phyloP scores from a whole-genome alignment of 2,888 invertebrate genomes.

The Epinotia bilunana region DNA sequence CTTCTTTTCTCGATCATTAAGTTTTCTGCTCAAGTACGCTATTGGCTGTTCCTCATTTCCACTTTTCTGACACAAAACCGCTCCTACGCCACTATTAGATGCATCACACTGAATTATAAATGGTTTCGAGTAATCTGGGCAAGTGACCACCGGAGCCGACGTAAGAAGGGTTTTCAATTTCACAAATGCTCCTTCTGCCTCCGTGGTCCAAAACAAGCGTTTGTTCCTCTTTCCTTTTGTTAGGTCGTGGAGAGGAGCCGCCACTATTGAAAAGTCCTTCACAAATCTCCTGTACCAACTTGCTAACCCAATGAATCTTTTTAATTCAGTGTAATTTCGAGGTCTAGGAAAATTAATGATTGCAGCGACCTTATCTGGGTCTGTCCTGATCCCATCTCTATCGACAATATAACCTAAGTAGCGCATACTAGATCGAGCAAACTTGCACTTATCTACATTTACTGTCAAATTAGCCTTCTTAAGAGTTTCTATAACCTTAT shows the following conservation, averaged over 20 bases:
- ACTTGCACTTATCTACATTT: slow-evolving; percentile 7
- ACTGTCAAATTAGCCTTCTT: not conserved
- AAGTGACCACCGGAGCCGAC: not conserved
- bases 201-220: not conserved
- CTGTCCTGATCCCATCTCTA: slow-evolving; percentile 13
- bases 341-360: slow-evolving; percentile 8
- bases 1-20: not conserved
- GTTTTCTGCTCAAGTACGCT: slow-evolving; percentile 12
- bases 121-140: slow-evolving; percentile 6
- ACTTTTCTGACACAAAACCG: slow-evolving; percentile 10
- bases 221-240: slow-evolving; percentile 10
- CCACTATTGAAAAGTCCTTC: slow-evolving; percentile 1
- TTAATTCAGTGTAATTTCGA: slow-evolving; percentile 10
- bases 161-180: slow-evolving; percentile 5
- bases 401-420: slow-evolving; percentile 9
- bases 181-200: not conserved
- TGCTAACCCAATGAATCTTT: slow-evolving; percentile 13
- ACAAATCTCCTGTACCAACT: slow-evolving; percentile 12
- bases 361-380: slow-evolving; percentile 8
- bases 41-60: slow-evolving; percentile 3
- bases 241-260: slow-evolving; percentile 7
- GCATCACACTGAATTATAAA: slow-evolving; percentile 14
- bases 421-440: not conserved
- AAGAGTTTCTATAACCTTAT: not conserved
- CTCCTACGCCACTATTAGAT: slow-evolving; percentile 34